Base-by-base conservation (phyloP, 2,888 invertebrate genomes). In the Melieria omissa region DNA sequence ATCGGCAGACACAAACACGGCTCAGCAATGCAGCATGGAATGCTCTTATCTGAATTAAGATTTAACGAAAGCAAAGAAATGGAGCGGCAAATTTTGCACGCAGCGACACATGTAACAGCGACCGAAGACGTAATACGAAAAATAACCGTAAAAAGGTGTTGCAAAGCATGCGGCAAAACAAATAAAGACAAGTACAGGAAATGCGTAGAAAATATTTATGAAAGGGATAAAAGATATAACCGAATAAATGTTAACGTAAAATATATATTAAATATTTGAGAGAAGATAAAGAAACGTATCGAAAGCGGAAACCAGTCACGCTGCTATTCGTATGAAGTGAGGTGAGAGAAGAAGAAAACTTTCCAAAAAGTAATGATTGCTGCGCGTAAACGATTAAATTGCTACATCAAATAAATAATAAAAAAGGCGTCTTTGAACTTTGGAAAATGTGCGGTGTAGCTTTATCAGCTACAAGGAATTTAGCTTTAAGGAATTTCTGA, bases 41-140 rank as follows among this genome's bases (percentile, higher is more conserved):
- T 62, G 41, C n/a, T 62, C 42, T 44, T 12, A 44, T 44, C 62
- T 14, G 62, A 45, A 41, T 45, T n/a, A 3, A 45, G 44, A 62
- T 14, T 62, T 62, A 45, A 10, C 42, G n/a, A 62, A 42, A 14
- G n/a, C 14, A n/a, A 62, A 44, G n/a, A 16, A 8, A 29, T n/a
- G 14, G 49, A 64, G 29, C 44, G 9, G 14, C 14, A 45, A 14
- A 47, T 8, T 9, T 29, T 29, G 1, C 29, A 29, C 29, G 29
- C 3, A 29, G 29, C 29, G 29, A 29, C 29, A 29, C 29, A 29
- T 12, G 29, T 46, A 57, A 55, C 54, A n/a, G 44, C 46, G 55
- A 65, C 14, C 45, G 12, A 10, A 71, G 80, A 79, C 81, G 79
- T 45, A 46, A 5, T 4, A 46, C 10, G 46, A 14, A 45, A 44